These are phyloP conservation scores for Archivesica marissinica DNA, from an alignment of 1,140 invertebrate species.

Conservation along the genomic window DNA sequence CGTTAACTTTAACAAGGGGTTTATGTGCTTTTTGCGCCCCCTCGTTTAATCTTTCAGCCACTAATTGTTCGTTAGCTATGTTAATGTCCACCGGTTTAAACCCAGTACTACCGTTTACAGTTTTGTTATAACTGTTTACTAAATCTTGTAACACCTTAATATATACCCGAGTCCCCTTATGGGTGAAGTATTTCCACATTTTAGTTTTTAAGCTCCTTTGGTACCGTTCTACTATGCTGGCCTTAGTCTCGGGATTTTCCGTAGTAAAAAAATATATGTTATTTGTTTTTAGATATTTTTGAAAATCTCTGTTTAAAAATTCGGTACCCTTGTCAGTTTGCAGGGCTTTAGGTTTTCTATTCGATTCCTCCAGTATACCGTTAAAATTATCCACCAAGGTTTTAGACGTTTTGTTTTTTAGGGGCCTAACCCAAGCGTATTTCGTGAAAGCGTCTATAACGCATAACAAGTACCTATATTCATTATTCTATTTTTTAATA, in stretches of 20 bases:
- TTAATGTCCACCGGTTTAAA: constrained; percentile 4
- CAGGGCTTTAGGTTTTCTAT: background rate
- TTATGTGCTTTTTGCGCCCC: background rate
- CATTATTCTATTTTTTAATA: background rate
- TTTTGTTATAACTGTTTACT: background rate
- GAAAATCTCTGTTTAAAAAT: constrained; percentile 17
- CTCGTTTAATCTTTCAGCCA: constrained; percentile 17
- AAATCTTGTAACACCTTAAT: constrained; percentile 6
- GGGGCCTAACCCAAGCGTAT: background rate
- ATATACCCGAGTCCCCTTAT: constrained; percentile 7
- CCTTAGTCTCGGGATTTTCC: constrained; percentile 40
- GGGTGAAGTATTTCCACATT: constrained; percentile 58
- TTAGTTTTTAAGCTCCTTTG: constrained; percentile 27
- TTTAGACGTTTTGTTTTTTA: background rate
- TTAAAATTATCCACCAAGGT: background rate
- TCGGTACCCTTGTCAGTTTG: constrained; percentile 18
- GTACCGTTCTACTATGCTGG: constrained; percentile 48
- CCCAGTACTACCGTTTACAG: background rate
- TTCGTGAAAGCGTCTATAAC: background rate
- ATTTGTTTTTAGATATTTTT: background rate
- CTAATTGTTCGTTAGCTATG: background rate
- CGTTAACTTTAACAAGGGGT: background rate
- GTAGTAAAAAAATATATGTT: background rate
- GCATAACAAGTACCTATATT: constrained; percentile 23
- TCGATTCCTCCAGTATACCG: background rate